Conservation (phyloP, 30 jellyfish, hydroid and myxozoan species). For the Euphysa ruthae region DNA sequence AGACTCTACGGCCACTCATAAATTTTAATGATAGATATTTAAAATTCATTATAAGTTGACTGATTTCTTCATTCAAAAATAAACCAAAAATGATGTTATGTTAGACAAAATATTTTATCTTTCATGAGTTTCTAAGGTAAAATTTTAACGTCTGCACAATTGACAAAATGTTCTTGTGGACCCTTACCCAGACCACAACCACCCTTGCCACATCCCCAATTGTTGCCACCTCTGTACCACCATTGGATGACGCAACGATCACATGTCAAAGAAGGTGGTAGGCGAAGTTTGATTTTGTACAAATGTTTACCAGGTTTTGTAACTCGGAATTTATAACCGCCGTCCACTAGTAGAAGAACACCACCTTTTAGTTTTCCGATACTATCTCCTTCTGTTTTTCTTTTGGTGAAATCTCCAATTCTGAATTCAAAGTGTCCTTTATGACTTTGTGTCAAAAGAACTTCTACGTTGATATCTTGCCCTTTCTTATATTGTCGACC, state of each 20-base stretch:
- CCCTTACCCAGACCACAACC: constrained; percentile 83
- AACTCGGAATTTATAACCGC: constrained; percentile 53
- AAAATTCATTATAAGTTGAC: too few relatives aligned
- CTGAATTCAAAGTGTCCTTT: constrained; percentile 69
- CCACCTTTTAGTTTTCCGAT: constrained; percentile 52
- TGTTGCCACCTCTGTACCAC: constrained; percentile 80
- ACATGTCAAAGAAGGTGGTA: constrained; percentile 61
- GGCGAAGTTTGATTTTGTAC: constrained; percentile 32
- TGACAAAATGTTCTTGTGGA: constrained; percentile 71
- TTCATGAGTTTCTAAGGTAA: too few relatives aligned
- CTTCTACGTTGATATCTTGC: constrained; percentile 56
- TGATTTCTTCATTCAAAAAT: too few relatives aligned
- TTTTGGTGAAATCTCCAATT: constrained; percentile 45
- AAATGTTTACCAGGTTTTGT: constrained; percentile 59
- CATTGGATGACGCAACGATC: constrained; percentile 74
- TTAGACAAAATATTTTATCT: too few relatives aligned
- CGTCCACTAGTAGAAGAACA: constrained; percentile 29
- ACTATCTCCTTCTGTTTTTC: constrained; percentile 30
- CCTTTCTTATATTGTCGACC: constrained; percentile 60
- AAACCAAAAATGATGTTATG: too few relatives aligned
- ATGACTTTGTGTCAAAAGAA: constrained; percentile 57
- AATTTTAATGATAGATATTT: too few relatives aligned
- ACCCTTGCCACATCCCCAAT: constrained; percentile 76
- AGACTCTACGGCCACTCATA: too few relatives aligned
- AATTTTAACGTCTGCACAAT: constrained; percentile 80